Evolutionary conservation across 2,113 vertebrate species (phyloP).

Genomic region (Columba janthina): DNA sequence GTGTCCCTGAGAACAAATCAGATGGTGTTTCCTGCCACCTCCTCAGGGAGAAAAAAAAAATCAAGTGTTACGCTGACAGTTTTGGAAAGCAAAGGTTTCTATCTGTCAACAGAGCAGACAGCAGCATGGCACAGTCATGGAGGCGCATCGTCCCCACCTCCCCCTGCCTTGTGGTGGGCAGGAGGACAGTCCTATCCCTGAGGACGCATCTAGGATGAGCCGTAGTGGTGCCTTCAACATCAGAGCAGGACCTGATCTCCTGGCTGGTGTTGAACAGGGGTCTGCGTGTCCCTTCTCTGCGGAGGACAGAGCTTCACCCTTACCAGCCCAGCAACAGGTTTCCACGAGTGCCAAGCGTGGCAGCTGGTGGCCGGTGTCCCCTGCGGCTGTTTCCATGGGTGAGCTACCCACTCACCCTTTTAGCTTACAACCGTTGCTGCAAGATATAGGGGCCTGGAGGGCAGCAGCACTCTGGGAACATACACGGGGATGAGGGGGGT

Average conservation of each 20-base stretch:
- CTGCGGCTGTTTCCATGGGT: not conserved
- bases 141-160: not conserved
- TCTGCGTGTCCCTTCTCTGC: not conserved
- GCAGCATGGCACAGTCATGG: not conserved
- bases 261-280: no score
- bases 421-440: not conserved
- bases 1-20: not conserved
- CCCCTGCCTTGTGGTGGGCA: not conserved
- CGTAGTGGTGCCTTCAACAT: not conserved
- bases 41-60: not conserved
- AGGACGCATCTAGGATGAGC: not conserved
- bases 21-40: conserved; percentile 12
- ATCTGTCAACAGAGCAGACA: not conserved
- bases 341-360: not conserved
- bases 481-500: fast-evolving
- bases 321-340: not conserved
- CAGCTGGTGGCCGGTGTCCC: not conserved
- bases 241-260: not conserved
- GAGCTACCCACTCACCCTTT: not conserved
- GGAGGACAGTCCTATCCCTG: not conserved
- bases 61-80: not conserved
- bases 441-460: not conserved
- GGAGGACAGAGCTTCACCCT: not conserved
- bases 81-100: not conserved
- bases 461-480: not conserved